Evolutionary conservation across 2,113 vertebrate genomes (phyloP), one percentile per base, ranked within the genome.

Genomic region (Burhinus oedicnemus): DNA sequence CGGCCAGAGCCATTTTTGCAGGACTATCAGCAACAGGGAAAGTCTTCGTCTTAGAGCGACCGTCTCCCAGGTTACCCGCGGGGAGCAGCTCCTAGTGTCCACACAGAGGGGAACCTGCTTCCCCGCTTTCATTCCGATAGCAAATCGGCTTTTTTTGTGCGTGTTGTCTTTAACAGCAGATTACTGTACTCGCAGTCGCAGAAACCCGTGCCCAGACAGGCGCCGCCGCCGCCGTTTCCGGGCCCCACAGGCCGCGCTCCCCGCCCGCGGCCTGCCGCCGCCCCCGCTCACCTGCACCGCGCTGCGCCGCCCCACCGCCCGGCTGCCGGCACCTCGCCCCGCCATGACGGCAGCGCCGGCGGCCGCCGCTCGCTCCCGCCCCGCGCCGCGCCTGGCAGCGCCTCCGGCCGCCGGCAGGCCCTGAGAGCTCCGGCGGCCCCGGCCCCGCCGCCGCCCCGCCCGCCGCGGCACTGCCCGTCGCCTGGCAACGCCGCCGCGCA

Each of bases 161-260:
- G 27, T 17, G 18, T 3, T 11, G n/a, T 3, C 64, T 23, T 9
- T 15, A 51, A 15, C 12, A 32, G 19, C 55, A n/a, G 36, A 23
- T 4, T 8, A 9, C 5, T 1, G 6, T 4, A 2, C 3, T 32
- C 7, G 12, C 44, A 13, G 13, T 0, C 11, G 12, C 55, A 29
- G 23, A 27, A 26, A 52, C n/a, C 49, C 3, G 18, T 3, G 7
- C 3, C 8, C 71, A n/a, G 16, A 4, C 54, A 18, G 25, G 15
- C 13, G 30, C 45, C 44, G 8, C 30, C 5, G 23, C 5, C 55
- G 30, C 58, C 30, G 9, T 49, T 20, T n/a, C n/a, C n/a, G n/a
- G 30, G 21, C 49, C n/a, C 21, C 36, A 5, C 12, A 11, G 5
- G 11, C 20, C 11, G 18, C 17, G 12, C 9, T 47, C 47, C 60